Conservation (phyloP, 1,140 invertebrate species). For the Temnothorax curvispinosus region DNA sequence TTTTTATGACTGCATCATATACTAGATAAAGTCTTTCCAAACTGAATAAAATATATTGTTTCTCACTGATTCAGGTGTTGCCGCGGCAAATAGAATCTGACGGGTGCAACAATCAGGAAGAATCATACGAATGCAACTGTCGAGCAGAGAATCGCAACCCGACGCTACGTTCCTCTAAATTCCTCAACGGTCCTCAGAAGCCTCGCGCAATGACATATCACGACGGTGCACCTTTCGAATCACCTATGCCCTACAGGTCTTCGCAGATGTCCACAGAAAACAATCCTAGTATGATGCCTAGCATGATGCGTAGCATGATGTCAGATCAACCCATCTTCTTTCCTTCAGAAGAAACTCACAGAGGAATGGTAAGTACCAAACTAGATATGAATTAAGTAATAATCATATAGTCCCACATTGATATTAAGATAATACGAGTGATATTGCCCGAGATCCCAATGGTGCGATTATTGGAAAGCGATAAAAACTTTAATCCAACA, state of each 20-base stretch:
- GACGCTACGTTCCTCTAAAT: not conserved
- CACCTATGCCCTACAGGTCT: not conserved
- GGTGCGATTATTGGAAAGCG: not conserved
- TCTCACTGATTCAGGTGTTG: not conserved
- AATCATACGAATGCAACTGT: not conserved
- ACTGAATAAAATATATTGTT: not conserved
- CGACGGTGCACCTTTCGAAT: not conserved
- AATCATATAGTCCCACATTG: not conserved
- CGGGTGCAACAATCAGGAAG: not conserved
- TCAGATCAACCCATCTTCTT: not conserved
- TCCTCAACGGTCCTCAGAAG: not conserved
- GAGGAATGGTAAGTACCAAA: slow-evolving; percentile 1
- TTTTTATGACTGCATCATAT: not conserved
- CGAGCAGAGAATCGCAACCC: not conserved
- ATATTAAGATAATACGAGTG: not conserved
- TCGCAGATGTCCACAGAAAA: not conserved
- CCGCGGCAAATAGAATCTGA: too few relatives aligned
- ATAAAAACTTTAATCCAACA: slow-evolving; percentile 14
- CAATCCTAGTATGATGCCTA: not conserved
- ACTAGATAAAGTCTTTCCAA: not conserved
- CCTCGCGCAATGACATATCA: not conserved
- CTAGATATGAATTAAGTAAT: not conserved
- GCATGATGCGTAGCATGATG: not conserved
- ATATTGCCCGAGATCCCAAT: not conserved
- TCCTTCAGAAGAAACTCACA: not conserved